phyloP scores from a whole-genome alignment of 1,140 invertebrate species.

The Phymorhynchus buccinoides region DNA sequence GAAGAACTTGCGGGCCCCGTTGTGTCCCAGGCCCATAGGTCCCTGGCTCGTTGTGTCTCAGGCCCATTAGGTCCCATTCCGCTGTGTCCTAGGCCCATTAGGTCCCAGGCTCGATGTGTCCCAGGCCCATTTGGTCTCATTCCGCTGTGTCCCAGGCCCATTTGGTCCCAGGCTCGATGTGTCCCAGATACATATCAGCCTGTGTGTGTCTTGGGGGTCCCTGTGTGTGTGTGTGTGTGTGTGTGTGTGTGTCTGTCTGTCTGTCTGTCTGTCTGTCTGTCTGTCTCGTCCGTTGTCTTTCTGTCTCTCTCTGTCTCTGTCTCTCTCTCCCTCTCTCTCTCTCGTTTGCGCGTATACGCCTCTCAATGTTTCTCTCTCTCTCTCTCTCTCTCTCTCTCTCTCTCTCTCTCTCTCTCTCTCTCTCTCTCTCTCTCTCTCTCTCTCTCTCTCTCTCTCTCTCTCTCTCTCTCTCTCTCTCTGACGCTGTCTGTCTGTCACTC shows the following conservation, averaged over 20 bases:
- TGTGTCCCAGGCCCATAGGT: too few relatives aligned
- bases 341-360: too few relatives aligned
- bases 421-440: background rate
- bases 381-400: too few relatives aligned
- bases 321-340: background rate
- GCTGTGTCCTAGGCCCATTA: too few relatives aligned
- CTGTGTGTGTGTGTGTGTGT: background rate
- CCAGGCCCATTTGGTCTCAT: too few relatives aligned
- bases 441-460: background rate
- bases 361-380: too few relatives aligned
- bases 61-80: too few relatives aligned
- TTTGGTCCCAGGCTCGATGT: too few relatives aligned
- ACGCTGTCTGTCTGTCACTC: background rate
- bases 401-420: background rate
- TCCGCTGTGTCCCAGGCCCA: too few relatives aligned
- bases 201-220: background rate
- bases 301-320: slow-evolving; percentile 1
- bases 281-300: background rate
- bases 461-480: slow-evolving; percentile 4
- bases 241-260: background rate
- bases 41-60: too few relatives aligned
- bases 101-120: too few relatives aligned
- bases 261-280: background rate
- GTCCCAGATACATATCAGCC: background rate
- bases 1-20: too few relatives aligned